Evolutionary conservation across 2,113 vertebrate species (phyloP), one percentile per base, ranked within the genome.

Genomic region (Catharus fuscescens): DNA sequence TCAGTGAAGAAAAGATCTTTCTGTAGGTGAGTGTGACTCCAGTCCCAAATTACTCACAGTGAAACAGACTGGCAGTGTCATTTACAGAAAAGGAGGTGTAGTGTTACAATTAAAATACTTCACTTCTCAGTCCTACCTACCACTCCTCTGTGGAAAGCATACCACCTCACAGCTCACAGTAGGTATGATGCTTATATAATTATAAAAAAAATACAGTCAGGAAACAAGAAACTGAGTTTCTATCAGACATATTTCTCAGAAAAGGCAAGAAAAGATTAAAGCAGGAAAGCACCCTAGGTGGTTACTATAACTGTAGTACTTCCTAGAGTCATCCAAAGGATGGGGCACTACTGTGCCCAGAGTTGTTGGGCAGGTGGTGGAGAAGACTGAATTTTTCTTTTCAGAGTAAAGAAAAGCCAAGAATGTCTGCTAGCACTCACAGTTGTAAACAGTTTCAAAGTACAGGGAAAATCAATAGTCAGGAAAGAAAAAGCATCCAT

Each of bases 1-100:
- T 77, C 74, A 34, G 29, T 6, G 28, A 93, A 90, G 91, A 87
- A 80, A 65, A 86, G 45, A 64, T 88, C 38, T 61, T 21, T 88
- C 89, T 92, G 73, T 95, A 90, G 86, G 70, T 94, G 73, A 96
- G 54, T 90, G 79, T 97, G 88, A 92, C 78, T 93, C 72, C 92
- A 77, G 57, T 90, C 45, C 54, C 90, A 87, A 95, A 95, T 95
- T 88, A 94, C 66, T 93, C 80, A 92, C 18, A 29, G 47, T 71
- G 31, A 80, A 95, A 61, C 47, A 96, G 71, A 83, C 87, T 96
- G 93, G 56, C 31, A 72, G 21, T 62, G 69, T 66, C 54, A 76
- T 45, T 90, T 92, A 80, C 32, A 89, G 79, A 87, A 86, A 61
- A 90, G 21, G 57, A 95, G 62, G 73, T 82, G 60, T 60, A 91